These are phyloP conservation scores for Parauchenoglanis ngamensis DNA, from an alignment of 2,797 vertebrate genomes.

Conservation along the genomic window DNA sequence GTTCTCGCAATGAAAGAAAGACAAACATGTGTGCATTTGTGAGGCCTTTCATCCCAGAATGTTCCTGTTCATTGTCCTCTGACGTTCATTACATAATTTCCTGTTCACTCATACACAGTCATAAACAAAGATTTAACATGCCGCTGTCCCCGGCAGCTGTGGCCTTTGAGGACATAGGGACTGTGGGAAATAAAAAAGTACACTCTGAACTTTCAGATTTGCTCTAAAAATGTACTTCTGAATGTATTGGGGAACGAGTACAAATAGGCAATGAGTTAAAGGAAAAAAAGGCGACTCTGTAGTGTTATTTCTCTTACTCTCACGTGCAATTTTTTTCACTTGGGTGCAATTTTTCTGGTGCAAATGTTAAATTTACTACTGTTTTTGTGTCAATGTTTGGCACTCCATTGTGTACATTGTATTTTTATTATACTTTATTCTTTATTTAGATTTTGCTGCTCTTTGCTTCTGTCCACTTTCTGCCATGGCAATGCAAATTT, in stretches of 20 bases:
- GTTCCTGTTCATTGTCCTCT: slow-evolving; percentile 14
- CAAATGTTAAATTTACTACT: too few species aligned
- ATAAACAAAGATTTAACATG: slow-evolving; percentile 9
- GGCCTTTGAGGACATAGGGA: background rate
- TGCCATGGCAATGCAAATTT: too few species aligned
- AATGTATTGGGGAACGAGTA: background rate
- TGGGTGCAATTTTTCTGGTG: too few species aligned
- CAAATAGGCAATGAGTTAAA: background rate
- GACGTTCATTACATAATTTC: background rate
- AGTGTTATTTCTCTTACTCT: too few species aligned
- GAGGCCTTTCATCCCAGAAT: background rate
- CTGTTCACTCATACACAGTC: slow-evolving; percentile 36
- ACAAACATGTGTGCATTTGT: background rate
- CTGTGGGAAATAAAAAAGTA: slow-evolving; percentile 26
- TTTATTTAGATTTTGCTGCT: too few species aligned
- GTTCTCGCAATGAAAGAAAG: too few species aligned
- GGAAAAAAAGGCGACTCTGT: background rate
- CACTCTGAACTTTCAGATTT: slow-evolving; percentile 11
- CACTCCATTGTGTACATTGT: too few species aligned
- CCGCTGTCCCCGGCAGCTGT: background rate
- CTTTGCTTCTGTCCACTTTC: too few species aligned
- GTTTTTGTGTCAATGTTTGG: too few species aligned
- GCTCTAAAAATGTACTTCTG: slow-evolving; percentile 3
- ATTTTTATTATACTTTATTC: too few species aligned
- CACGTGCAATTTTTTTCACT: too few species aligned